Percentiles rank a stretch among this genome's conserved stretches.
Conservation (phyloP, 37 sponge, comb jelly and placozoan genomes). For the Oopsacas minuta region DNA sequence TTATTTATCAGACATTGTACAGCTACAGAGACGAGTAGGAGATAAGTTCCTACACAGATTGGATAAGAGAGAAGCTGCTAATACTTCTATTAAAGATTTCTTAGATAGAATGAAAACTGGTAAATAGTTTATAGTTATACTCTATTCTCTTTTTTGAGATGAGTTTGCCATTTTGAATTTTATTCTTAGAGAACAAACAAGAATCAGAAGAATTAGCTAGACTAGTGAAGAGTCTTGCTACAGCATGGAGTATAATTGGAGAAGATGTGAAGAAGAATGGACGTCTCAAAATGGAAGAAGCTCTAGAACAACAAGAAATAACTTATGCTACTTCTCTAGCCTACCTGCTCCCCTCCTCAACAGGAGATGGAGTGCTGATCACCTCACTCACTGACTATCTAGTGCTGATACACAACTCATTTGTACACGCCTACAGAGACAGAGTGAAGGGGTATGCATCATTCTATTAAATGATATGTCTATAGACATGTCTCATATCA, state of each 20-base stretch:
- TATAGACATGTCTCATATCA: background rate
- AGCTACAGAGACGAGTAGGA: background rate
- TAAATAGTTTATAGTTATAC: background rate
- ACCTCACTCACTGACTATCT: slow-evolving; percentile 17
- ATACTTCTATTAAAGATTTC: background rate
- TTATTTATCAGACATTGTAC: background rate
- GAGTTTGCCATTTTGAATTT: background rate
- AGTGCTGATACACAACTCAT: slow-evolving; percentile 2
- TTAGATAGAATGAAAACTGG: background rate
- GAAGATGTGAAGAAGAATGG: background rate
- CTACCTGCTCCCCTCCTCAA: slow-evolving; percentile 2
- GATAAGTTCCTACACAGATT: background rate
- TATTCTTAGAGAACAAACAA: background rate
- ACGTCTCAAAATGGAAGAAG: slow-evolving; percentile 3
- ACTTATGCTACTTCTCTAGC: background rate
- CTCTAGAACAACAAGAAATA: slow-evolving; percentile 4
- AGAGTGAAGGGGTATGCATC: background rate
- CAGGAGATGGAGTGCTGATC: slow-evolving; percentile 6
- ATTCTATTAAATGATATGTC: background rate
- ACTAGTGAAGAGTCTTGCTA: background rate
- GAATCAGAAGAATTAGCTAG: background rate
- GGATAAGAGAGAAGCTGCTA: background rate
- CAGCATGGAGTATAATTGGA: slow-evolving; percentile 1
- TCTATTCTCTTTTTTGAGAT: background rate
- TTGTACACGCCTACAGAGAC: slow-evolving; percentile 9